A percentile compares a stretch with the other conserved stretches of the same genome.
Evolutionary conservation across 2,797 vertebrate genomes (phyloP).

Genomic region (Onychomys arenicola): DNA sequence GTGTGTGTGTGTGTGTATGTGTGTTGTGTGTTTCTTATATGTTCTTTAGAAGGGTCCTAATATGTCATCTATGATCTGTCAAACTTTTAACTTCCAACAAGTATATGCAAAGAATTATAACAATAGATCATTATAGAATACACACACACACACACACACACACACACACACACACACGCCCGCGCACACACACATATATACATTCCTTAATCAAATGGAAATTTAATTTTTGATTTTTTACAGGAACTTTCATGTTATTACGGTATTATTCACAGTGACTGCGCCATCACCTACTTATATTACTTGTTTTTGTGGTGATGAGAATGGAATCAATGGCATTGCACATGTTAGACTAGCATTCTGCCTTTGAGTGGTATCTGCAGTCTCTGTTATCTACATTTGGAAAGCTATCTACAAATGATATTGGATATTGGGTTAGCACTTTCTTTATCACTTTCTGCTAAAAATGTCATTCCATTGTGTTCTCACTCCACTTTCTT

Average conservation of each 20-base stretch:
- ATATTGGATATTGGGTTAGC: background rate
- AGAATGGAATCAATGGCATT: background rate
- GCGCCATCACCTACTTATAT: background rate
- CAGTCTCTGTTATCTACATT: background rate
- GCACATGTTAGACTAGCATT: background rate
- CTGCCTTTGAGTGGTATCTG: background rate
- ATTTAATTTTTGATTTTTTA: background rate
- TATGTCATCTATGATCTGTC: background rate
- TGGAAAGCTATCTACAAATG: background rate
- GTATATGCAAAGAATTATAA: background rate
- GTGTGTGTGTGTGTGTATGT: background rate
- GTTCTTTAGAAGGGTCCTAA: background rate
- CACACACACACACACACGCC: no score
- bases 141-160: no score
- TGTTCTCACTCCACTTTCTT: background rate
- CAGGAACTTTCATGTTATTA: background rate
- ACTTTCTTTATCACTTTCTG: background rate
- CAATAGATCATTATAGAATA: background rate
- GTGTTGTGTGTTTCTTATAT: background rate
- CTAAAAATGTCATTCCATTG: background rate
- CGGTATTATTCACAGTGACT: background rate
- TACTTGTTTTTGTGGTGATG: background rate
- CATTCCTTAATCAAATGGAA: background rate
- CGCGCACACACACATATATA: no score
- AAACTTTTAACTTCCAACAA: conserved; percentile 46